Evolutionary conservation across 2,113 vertebrate genomes (phyloP), one percentile per base, ranked within the genome.

Genomic region (Phalacrocorax brasilianus): DNA sequence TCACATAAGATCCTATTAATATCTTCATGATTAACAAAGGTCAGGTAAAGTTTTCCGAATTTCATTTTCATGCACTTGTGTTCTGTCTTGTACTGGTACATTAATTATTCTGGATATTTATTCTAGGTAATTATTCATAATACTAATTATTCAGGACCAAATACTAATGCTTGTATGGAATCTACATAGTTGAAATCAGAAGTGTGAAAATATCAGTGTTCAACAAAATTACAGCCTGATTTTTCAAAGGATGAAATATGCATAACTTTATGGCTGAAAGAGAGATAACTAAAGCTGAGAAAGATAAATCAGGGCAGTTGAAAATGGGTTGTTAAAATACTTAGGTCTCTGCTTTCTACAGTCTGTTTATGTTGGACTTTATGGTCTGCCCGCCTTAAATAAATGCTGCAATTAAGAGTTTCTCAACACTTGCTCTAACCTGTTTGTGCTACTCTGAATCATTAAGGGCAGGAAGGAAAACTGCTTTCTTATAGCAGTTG

Each of bases 371-470:
- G 58, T 89, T 92, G 84, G 87, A 87, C 71, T 73, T 23, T 40
- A 58, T 76, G 62, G 53, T 70, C 66, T 89, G 59, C 73, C 40
- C 86, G 71, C 77, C 42, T 79, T 89, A 89, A 88, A 88, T 93
- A 80, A 91, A 58, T 18, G 5, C 45, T 88, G 47, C 91, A 95
- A 94, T 95, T 91, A 97, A 68, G 58, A 74, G 50, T 89, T 95
- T 94, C 81, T 95, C 89, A 96, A 82, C 78, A 73, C 81, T 92
- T 79, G 84, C 63, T 85, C 71, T 77, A 91, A 95, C 84, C 86
- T 95, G 94, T 95, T 94, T 80, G 38, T 88, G 71, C 89, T 87
- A 71, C 71, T 89, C 92, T 88, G 94, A 92, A 89, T 91, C 89
- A 95, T 85, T 85, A 95, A 82, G 52, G 28, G 84, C 71, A 38